These are phyloP conservation scores for Epinotia bilunana DNA, from an alignment of 2,888 invertebrate species.

Conservation along the genomic window DNA sequence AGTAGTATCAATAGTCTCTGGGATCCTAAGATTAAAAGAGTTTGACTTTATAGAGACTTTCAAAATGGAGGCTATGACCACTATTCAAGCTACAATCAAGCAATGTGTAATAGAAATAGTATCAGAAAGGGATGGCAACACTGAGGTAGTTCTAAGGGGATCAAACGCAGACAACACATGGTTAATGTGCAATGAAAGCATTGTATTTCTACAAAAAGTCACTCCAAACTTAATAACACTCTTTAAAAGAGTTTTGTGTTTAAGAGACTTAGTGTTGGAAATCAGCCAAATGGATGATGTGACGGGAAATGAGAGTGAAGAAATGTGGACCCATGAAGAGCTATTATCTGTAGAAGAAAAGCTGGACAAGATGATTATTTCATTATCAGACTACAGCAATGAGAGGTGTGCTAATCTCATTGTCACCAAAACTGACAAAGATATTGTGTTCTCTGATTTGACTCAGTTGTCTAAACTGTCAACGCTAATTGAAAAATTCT, in stretches of 20 bases:
- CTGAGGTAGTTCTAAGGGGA: conserved; percentile 78
- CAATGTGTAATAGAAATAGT: conserved; percentile 92
- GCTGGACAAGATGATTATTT: conserved; percentile 90
- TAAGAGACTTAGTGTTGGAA: conserved; percentile 91
- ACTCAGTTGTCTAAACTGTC: conserved; percentile 91
- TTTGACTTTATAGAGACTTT: conserved; percentile 94
- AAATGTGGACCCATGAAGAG: conserved; percentile 88
- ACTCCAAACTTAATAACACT: conserved; percentile 87
- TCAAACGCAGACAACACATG: conserved; percentile 76
- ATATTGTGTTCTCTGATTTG: conserved; percentile 88
- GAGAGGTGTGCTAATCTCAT: conserved; percentile 96
- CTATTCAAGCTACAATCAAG: conserved; percentile 94
- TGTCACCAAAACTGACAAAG: conserved; percentile 89
- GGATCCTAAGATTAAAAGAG: conserved; percentile 93
- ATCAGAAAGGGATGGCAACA: conserved; percentile 75
- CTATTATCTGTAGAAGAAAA: conserved; percentile 87
- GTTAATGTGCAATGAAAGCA: conserved; percentile 88
- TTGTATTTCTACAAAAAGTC: conserved; percentile 86
- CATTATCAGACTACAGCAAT: conserved; percentile 96
- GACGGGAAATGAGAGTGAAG: conserved; percentile 86
- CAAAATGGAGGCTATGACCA: conserved; percentile 94
- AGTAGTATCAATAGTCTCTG: conserved; percentile 94
- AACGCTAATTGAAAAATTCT: conserved; percentile 91
- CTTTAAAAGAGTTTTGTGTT: conserved; percentile 89
- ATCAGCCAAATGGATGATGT: conserved; percentile 86